A percentile compares a stretch with the other conserved stretches of the same genome.
These are phyloP conservation scores for Choloepus didactylus DNA, from an alignment of 2,797 vertebrate species.

Conservation along the genomic window DNA sequence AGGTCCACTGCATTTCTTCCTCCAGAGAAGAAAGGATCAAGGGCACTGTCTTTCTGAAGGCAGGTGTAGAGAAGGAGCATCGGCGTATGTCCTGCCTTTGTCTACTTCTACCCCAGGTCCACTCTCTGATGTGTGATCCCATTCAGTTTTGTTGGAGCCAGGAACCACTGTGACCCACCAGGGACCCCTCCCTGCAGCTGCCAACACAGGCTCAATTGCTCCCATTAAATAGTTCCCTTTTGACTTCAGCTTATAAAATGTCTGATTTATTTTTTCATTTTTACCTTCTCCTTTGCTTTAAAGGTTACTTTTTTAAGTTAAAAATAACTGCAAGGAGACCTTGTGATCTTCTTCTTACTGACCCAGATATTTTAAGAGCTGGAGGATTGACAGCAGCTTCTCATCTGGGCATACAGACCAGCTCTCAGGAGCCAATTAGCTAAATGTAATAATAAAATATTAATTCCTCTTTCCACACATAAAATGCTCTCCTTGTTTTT, in stretches of 20 bases:
- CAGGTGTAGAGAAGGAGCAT: not conserved
- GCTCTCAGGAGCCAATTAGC: slow-evolving; percentile 66
- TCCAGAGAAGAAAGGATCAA: not conserved
- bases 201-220: not conserved
- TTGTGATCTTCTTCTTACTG: slow-evolving; percentile 74
- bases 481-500: not conserved
- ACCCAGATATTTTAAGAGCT: slow-evolving; percentile 80
- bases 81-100: not conserved
- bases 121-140: not conserved
- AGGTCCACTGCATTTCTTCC: not conserved
- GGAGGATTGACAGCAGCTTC: slow-evolving; percentile 57
- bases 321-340: slow-evolving; percentile 77
- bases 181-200: not conserved
- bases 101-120: not conserved
- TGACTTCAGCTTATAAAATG: slow-evolving; percentile 56
- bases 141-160: not conserved
- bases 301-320: slow-evolving; percentile 68
- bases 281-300: slow-evolving; percentile 62
- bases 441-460: slow-evolving; percentile 78
- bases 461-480: slow-evolving; percentile 55
- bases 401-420: slow-evolving; percentile 53
- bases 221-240: not conserved
- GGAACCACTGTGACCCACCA: not conserved
- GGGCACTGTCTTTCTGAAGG: not conserved
- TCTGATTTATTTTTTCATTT: slow-evolving; percentile 52